Evolutionary conservation across 2,113 vertebrate species (phyloP).

Genomic region (Myrmophylax atrothorax): DNA sequence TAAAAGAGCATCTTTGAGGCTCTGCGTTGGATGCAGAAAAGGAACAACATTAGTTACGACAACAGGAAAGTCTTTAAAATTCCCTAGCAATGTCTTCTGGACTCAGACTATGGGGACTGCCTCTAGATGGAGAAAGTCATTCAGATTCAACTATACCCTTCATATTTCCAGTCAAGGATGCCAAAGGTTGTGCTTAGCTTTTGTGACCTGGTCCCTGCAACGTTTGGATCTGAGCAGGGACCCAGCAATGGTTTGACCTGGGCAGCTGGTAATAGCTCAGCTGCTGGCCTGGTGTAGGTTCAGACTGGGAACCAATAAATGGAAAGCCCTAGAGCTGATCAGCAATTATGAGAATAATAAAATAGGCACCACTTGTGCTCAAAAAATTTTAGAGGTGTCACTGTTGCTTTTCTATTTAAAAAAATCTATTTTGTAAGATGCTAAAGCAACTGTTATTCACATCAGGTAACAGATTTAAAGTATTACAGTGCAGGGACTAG

Average conservation of each 20-base stretch:
- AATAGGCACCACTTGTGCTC: background rate
- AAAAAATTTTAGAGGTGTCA: background rate
- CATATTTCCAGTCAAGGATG: background rate
- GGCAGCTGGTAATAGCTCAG: background rate
- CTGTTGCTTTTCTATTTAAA: background rate
- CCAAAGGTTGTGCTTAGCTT: background rate
- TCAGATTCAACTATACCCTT: background rate
- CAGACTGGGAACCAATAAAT: background rate
- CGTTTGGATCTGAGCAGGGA: background rate
- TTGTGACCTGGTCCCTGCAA: background rate
- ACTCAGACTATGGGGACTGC: background rate
- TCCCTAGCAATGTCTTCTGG: background rate
- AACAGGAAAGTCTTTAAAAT: background rate
- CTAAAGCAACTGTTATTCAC: background rate
- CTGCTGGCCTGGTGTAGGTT: background rate
- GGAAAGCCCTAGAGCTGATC: background rate
- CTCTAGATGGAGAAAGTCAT: background rate
- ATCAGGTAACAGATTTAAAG: background rate
- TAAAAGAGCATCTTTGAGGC: background rate
- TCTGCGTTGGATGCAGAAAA: background rate
- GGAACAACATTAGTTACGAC: background rate
- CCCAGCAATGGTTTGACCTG: background rate
- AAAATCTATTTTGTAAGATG: background rate
- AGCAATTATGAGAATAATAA: background rate
- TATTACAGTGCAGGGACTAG: background rate